Evolutionary conservation across 1,140 invertebrate species (phyloP).

Genomic region (Theocolax elegans): DNA sequence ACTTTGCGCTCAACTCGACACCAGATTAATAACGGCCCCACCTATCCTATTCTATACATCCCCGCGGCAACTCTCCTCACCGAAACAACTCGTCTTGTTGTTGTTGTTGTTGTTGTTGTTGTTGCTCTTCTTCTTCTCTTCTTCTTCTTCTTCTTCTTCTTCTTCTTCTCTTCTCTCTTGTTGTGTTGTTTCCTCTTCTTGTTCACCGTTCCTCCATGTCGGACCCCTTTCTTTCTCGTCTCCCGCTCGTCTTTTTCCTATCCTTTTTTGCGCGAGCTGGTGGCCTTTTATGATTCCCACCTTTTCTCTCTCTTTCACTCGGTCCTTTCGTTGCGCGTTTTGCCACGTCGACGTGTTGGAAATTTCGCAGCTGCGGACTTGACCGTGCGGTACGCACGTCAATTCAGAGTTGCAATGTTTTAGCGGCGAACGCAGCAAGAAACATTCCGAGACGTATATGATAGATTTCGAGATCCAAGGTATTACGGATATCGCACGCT

Average conservation of each 20-base stretch:
- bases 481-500: neutral
- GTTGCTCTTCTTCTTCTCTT: constrained; percentile 44
- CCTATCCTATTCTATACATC: constrained; percentile 60
- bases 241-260: neutral
- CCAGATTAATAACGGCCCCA: constrained; percentile 68
- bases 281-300: neutral
- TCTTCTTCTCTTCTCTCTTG: neutral
- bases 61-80: constrained; percentile 27
- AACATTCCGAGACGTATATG: too few relatives aligned
- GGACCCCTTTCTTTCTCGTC: neutral
- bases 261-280: too few relatives aligned
- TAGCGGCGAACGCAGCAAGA: neutral
- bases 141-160: neutral
- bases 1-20: constrained; percentile 69
- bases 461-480: too few relatives aligned
- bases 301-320: neutral
- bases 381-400: neutral
- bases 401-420: constrained; percentile 21
- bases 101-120: too few relatives aligned
- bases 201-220: neutral
- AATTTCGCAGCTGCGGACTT: neutral
- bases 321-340: neutral
- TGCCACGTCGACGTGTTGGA: neutral
- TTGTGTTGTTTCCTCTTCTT: neutral
- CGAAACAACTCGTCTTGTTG: too few relatives aligned